These are phyloP conservation scores for Leptinotarsa juncta DNA, from an alignment of 2,888 invertebrate species.

Conservation along the genomic window DNA sequence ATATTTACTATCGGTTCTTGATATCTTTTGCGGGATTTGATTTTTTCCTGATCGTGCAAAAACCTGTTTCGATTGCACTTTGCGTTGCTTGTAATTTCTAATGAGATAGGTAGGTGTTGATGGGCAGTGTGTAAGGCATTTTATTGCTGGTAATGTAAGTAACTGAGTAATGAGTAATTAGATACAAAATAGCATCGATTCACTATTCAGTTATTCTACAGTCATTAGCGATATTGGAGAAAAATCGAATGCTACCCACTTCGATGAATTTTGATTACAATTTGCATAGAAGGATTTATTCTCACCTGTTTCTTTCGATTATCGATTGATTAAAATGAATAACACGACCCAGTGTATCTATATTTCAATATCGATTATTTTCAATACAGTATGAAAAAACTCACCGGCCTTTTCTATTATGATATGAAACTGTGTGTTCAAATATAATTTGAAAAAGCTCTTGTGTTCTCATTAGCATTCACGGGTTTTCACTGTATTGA, in stretches of 20 bases:
- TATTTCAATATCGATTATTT: no score
- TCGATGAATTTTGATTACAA: background rate
- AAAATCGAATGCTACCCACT: background rate
- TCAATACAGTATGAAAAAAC: no score
- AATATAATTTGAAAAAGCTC: no score
- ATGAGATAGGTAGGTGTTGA: constrained; percentile 38
- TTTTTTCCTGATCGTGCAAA: constrained; percentile 21
- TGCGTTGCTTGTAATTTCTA: constrained; percentile 31
- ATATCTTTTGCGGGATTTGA: constrained; percentile 22
- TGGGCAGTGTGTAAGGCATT: constrained; percentile 30
- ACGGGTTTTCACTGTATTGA: no score
- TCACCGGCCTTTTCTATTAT: no score
- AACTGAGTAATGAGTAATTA: constrained; percentile 28
- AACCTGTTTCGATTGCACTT: constrained; percentile 30
- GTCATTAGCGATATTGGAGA: background rate
- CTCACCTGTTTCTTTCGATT: background rate
- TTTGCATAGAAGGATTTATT: background rate
- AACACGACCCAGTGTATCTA: no score
- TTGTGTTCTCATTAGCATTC: no score
- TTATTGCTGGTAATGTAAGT: constrained; percentile 28
- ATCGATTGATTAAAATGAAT: background rate
- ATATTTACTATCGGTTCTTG: constrained; percentile 28
- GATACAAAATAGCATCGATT: constrained; percentile 9
- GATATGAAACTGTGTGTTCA: no score
- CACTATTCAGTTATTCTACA: constrained; percentile 11